Evolutionary conservation across 2,797 vertebrate species (phyloP).

Genomic region (Neostethus bicornis): DNA sequence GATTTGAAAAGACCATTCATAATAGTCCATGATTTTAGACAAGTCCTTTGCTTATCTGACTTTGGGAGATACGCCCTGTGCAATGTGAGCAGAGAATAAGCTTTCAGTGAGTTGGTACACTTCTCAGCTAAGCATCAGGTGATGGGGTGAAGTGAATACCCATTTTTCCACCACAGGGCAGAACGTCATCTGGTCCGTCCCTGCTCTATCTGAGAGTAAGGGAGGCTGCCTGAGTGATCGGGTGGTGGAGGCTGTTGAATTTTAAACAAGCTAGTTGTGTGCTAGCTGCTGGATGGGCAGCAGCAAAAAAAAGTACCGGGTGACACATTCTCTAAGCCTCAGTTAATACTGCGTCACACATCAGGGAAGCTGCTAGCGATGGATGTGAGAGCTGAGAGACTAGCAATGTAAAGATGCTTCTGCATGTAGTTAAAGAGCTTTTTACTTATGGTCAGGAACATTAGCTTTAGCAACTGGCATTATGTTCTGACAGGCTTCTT

Average conservation of each 20-base stretch:
- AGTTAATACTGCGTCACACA: slow-evolving; percentile 62
- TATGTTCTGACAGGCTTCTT: slow-evolving; percentile 6
- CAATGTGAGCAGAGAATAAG: no score
- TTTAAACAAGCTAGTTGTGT: slow-evolving; percentile 59
- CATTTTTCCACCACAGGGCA: no score
- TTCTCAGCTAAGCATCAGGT: no score
- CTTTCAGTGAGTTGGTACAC: no score
- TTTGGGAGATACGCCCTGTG: no score
- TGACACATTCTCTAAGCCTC: slow-evolving; percentile 39
- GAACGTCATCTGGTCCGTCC: slow-evolving; percentile 32
- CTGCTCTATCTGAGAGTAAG: slow-evolving; percentile 33
- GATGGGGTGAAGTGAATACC: no score
- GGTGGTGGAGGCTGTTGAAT: slow-evolving; percentile 60
- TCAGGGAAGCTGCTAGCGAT: slow-evolving; percentile 40
- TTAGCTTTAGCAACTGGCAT: slow-evolving; percentile 12
- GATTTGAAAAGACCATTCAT: no score
- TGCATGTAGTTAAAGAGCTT: not conserved
- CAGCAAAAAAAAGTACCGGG: slow-evolving; percentile 37
- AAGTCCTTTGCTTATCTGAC: no score
- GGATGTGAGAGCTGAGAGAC: slow-evolving; percentile 9
- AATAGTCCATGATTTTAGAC: no score
- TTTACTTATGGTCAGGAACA: not conserved
- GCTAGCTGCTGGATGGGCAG: slow-evolving; percentile 37
- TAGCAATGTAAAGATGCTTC: slow-evolving; percentile 18
- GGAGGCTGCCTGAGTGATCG: slow-evolving; percentile 46